Evolutionary conservation across 2,888 invertebrate species (phyloP), one percentile per base, ranked within the genome.

Genomic region (Agrochola litura): DNA sequence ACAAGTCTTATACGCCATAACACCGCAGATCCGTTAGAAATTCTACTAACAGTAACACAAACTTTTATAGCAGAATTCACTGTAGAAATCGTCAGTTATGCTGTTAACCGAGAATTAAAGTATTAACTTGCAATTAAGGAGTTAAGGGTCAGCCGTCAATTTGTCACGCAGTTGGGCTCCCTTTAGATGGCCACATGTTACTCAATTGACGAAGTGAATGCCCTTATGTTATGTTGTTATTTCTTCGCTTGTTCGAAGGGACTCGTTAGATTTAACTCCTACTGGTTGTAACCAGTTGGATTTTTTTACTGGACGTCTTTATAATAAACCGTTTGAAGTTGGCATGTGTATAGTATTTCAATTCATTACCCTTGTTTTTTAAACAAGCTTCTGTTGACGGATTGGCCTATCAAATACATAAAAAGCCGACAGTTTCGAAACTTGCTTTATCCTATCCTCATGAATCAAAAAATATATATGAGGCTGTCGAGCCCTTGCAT

Each of bases 161-260:
- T 92, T 92, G 91, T 89, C 89, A 76, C 83, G 81, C 73, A 43
- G 79, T 82, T 86, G 78, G 64, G 86, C 60, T 81, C 91, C 91
- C 91, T 89, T 86, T 77, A 64, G 69, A 77, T 43, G 43, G 54
- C 65, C 72, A 89, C 81, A 87, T 90, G 86, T 89, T 89, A 81
- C 83, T 85, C 89, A 92, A 91, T 92, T 91, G 90, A 77, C 37
- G 66, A 82, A 79, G 91, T 90, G 88, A 92, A 90, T 86, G 91
- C 87, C 89, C 91, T 88, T 86, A 72, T 69, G 75, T 89, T 85
- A 70, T 68, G 75, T 25, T 76, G 67, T 67, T 79, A 77, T 81
- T 81, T 78, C 81, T 77, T 73, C 67, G 70, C 54, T 58, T 61
- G 37, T 66, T 12, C 14, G 58, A 65, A n/a, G 66, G 54, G 64